Percentiles rank a stretch among this genome's conserved stretches.
Conservation (phyloP, 2,113 vertebrate species). For the Cephalopholis sonnerati region DNA sequence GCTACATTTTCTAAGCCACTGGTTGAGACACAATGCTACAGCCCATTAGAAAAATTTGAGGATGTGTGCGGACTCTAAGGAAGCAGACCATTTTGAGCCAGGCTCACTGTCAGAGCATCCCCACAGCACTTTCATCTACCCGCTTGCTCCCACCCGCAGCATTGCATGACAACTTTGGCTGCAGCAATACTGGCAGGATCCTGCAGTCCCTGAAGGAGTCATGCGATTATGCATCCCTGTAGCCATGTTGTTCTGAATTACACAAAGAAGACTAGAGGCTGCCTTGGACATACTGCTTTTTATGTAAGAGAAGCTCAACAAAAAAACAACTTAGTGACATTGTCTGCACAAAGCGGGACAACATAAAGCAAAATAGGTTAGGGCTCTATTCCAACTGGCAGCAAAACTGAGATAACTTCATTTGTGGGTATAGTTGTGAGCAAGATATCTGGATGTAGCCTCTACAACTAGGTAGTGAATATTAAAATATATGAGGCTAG, state of each 20-base stretch:
- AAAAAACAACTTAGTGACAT: slow-evolving; percentile 36
- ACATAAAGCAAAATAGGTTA: neutral
- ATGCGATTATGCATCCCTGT: slow-evolving; percentile 66
- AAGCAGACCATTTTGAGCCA: slow-evolving; percentile 53
- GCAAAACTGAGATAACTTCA: neutral
- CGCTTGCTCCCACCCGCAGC: slow-evolving; percentile 65
- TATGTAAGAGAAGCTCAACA: slow-evolving; percentile 28
- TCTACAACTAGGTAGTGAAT: neutral
- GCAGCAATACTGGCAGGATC: slow-evolving; percentile 70
- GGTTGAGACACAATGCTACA: slow-evolving; percentile 67
- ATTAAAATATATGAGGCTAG: neutral
- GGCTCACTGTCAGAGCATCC: slow-evolving; percentile 66
- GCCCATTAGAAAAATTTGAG: slow-evolving; percentile 67
- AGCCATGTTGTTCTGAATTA: slow-evolving; percentile 67
- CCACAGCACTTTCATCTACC: slow-evolving; percentile 72
- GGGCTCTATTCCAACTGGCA: neutral
- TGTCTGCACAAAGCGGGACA: slow-evolving; percentile 4
- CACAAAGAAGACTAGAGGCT: slow-evolving; percentile 57
- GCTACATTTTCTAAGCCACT: slow-evolving; percentile 69
- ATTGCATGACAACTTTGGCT: slow-evolving; percentile 74
- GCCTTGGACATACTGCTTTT: slow-evolving; percentile 39
- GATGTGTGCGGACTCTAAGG: slow-evolving; percentile 62
- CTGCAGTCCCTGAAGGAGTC: slow-evolving; percentile 67
- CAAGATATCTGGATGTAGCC: neutral
- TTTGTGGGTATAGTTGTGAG: slow-evolving; percentile 11